phyloP scores from a whole-genome alignment of 2,888 invertebrate genomes.

The Amblyteles armatorius region DNA sequence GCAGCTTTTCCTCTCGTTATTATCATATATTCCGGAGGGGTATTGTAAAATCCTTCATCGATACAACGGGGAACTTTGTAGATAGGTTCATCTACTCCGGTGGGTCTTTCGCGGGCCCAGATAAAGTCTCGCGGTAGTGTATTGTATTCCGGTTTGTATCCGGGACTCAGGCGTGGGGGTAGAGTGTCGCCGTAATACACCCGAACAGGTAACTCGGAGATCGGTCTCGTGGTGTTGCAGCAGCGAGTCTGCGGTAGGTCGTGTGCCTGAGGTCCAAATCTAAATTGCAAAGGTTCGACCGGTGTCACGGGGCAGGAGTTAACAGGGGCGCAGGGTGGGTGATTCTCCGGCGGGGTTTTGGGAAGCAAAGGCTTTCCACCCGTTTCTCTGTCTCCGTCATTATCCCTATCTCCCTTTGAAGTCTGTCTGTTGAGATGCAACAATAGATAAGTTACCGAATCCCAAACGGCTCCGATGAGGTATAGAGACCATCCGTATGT shows the following conservation, averaged over 20 bases:
- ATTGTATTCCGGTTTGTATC: too few relatives aligned
- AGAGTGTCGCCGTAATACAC: too few relatives aligned
- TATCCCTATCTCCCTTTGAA: neutral
- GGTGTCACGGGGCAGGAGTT: neutral
- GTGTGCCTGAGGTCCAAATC: neutral
- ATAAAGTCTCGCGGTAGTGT: too few relatives aligned
- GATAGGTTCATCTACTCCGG: too few relatives aligned
- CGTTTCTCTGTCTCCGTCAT: neutral
- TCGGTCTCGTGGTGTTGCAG: neutral
- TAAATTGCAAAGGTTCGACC: neutral
- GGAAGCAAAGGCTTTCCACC: neutral
- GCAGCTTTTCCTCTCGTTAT: too few relatives aligned
- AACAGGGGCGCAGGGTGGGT: neutral
- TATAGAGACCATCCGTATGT: conserved; percentile 54
- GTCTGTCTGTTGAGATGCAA: neutral
- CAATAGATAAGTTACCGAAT: conserved; percentile 35
- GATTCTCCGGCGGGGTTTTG: neutral
- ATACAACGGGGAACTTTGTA: too few relatives aligned
- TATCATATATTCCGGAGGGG: too few relatives aligned
- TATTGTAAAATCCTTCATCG: too few relatives aligned
- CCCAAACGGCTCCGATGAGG: conserved; percentile 48
- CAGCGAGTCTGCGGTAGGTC: neutral
- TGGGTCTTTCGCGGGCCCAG: too few relatives aligned
- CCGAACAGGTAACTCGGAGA: too few relatives aligned
- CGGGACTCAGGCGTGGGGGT: too few relatives aligned